phyloP scores from a whole-genome alignment of 2,797 vertebrate species.

The Hypotaenidia philippensis region DNA sequence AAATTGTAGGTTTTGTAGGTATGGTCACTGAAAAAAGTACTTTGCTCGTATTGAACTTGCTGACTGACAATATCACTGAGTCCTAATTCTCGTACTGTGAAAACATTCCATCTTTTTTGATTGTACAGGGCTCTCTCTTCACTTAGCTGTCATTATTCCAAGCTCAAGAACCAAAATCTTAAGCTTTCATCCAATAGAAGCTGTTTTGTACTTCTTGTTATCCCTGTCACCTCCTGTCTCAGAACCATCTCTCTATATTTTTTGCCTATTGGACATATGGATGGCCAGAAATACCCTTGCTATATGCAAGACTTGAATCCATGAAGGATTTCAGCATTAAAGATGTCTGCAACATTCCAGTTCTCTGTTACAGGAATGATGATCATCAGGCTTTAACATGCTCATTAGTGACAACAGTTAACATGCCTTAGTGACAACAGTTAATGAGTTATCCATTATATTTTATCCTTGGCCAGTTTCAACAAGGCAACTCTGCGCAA shows the following conservation, averaged over 20 bases:
- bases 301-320: neutral
- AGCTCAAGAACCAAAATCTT: neutral
- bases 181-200: neutral
- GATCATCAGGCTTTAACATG: neutral
- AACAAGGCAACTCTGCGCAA: neutral
- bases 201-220: neutral
- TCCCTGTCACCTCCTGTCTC: neutral
- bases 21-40: neutral
- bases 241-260: neutral
- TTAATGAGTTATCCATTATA: conserved; percentile 7
- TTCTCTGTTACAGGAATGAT: neutral
- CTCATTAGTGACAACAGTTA: neutral
- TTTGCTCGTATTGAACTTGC: neutral
- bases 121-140: neutral
- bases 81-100: neutral
- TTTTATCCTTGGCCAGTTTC: neutral
- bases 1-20: neutral
- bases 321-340: neutral
- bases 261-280: neutral
- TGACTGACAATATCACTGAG: neutral
- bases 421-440: neutral
- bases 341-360: neutral
- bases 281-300: neutral
- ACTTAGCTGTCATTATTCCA: neutral
- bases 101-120: neutral